Evolutionary conservation across 2,113 vertebrate species (phyloP).

Genomic region (Gila orcuttii): DNA sequence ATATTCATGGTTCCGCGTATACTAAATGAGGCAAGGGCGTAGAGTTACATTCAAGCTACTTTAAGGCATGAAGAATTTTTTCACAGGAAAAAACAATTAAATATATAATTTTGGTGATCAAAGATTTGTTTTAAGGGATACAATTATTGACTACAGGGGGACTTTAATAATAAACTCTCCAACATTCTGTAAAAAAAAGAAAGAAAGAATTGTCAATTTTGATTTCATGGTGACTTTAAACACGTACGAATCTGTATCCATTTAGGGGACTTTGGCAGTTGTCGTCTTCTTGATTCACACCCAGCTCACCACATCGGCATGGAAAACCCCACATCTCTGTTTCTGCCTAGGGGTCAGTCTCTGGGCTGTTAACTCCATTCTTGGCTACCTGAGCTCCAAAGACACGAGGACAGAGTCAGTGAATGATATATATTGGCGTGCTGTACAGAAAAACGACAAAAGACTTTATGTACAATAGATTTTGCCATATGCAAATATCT

Average conservation of each 20-base stretch:
- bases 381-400: constrained; percentile 47
- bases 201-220: too few species aligned
- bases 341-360: constrained; percentile 39
- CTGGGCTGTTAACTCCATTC: constrained; percentile 54
- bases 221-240: neutral
- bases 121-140: too few species aligned
- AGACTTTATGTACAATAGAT: neutral
- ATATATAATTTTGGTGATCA: too few species aligned
- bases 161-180: too few species aligned
- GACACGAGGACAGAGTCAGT: neutral
- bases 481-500: neutral
- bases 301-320: constrained; percentile 35
- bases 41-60: too few species aligned
- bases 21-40: too few species aligned
- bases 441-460: constrained; percentile 7
- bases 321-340: constrained; percentile 26
- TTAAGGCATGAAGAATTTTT: too few species aligned
- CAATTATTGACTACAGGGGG: too few species aligned
- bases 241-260: neutral
- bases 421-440: constrained; percentile 12
- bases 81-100: too few species aligned
- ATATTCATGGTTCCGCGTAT: too few species aligned
- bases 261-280: constrained; percentile 44
- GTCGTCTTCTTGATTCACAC: constrained; percentile 41
- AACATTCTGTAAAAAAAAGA: too few species aligned